A percentile compares a stretch with the other conserved stretches of the same genome.
Conservation (phyloP, 2,797 vertebrate genomes). For the Eutrigla gurnardus region DNA sequence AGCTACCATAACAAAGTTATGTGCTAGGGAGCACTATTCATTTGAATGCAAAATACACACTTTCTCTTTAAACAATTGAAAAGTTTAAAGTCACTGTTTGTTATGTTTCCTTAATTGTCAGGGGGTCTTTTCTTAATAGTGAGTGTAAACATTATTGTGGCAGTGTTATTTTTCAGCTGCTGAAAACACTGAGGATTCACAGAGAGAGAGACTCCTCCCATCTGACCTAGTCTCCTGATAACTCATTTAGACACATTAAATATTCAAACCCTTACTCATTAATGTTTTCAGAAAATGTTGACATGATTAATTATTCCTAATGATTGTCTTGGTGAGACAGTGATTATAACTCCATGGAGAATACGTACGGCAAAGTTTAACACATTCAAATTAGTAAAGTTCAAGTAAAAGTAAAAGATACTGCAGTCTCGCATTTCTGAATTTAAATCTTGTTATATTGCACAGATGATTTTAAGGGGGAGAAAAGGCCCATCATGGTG, state of each 20-base stretch:
- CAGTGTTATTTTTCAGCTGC: background rate
- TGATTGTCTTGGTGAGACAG: background rate
- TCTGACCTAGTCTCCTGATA: background rate
- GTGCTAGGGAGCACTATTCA: too few relatives aligned
- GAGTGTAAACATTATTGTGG: background rate
- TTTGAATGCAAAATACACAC: background rate
- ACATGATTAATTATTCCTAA: background rate
- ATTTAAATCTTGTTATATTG: background rate
- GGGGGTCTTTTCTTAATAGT: background rate
- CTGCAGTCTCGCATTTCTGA: background rate
- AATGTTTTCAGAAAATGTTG: slow-evolving; percentile 13
- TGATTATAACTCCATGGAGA: background rate
- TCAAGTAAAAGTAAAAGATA: background rate
- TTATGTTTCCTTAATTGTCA: background rate
- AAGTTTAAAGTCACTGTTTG: background rate
- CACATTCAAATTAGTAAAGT: background rate
- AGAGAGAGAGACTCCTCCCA: background rate
- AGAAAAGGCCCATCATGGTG: background rate
- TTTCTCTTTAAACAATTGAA: background rate
- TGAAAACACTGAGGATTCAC: background rate
- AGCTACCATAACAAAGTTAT: too few relatives aligned
- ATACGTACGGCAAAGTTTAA: background rate
- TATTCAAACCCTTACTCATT: slow-evolving; percentile 2
- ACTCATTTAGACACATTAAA: slow-evolving; percentile 4
- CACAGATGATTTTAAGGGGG: too few relatives aligned